Evolutionary conservation across 53 echinoderm and acorn worm species (phyloP).

Genomic region (Holothuria scabra): DNA sequence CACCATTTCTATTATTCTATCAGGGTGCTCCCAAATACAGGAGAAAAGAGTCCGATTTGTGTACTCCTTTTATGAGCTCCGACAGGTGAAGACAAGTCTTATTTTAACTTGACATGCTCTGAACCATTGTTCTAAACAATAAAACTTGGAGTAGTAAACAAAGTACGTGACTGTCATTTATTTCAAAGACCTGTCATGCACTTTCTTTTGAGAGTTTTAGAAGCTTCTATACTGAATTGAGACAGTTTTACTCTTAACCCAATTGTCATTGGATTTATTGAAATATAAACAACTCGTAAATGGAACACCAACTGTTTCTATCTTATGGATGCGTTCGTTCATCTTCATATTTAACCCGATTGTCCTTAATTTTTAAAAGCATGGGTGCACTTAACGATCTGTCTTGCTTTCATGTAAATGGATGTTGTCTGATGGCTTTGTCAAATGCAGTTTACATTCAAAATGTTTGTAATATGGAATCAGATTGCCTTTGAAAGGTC

Average conservation of each 20-base stretch:
- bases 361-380: conserved; percentile 42
- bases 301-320: too few species aligned
- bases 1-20: too few species aligned
- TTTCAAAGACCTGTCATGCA: too few species aligned
- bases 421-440: conserved; percentile 25
- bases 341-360: conserved; percentile 36
- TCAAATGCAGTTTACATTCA: neutral
- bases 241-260: neutral
- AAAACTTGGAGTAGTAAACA: too few species aligned
- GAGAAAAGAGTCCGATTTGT: too few species aligned
- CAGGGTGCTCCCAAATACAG: too few species aligned
- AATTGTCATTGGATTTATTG: conserved; percentile 2
- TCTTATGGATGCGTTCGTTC: neutral
- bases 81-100: too few species aligned
- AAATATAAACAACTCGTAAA: conserved; percentile 9
- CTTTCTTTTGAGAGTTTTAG: too few species aligned
- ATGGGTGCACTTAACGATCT: conserved; percentile 18
- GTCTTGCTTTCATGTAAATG: neutral
- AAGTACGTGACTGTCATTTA: too few species aligned
- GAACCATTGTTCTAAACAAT: too few species aligned
- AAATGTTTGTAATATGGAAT: conserved; percentile 9
- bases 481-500: conserved; percentile 1
- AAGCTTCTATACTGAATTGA: neutral
- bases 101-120: too few species aligned
- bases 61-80: too few species aligned